Base-by-base conservation (phyloP, 1,140 invertebrate genomes). In the Uloborus diversus region DNA sequence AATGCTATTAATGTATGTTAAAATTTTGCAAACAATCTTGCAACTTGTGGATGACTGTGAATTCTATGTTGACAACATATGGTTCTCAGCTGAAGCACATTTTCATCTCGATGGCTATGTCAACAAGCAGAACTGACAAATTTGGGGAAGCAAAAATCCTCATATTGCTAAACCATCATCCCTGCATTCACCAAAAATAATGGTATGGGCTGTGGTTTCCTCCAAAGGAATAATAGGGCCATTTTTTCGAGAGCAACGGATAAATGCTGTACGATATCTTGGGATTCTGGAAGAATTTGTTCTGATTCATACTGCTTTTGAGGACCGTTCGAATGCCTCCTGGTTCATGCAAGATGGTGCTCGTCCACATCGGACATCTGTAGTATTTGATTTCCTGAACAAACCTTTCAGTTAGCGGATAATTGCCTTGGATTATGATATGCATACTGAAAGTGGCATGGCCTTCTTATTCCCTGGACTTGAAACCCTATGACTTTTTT, bases 311-410 rank as follows among this genome's bases (percentile, higher is more conserved):
- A 59, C 4, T 59, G 27, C 56, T 20, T 59, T 59, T 23, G 56
- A 28, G 56, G 56, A 28, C 27, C 27, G 23, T 28, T 59, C 7
- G 23, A 30, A 14, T 23, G 5, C 51, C 9, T 56, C 51, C 9
- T 57, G 68, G 68, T 71, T 71, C 49, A 56, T 57, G 70, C 70
- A 73, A 33, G 70, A 73, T 61, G 70, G 57, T 30, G 56, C 53
- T 28, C 32, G 56, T 13, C 70, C 70, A 27, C 56, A 73, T 57
- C 53, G 70, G 17, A 59, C 53, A 9, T 1, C 1, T 27, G 70
- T 32, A 23, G 70, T 73, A 23, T 73, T 73, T 47, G n/a, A 61
- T 17, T 23, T 53, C 13, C 13, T 73, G 30, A 20, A 61, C 4
- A 20, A 53, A 28, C 23, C 0, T 61, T 61, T 59, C 25, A 14